phyloP scores from a whole-genome alignment of 2,888 invertebrate genomes.

The Anorthoa munda region DNA sequence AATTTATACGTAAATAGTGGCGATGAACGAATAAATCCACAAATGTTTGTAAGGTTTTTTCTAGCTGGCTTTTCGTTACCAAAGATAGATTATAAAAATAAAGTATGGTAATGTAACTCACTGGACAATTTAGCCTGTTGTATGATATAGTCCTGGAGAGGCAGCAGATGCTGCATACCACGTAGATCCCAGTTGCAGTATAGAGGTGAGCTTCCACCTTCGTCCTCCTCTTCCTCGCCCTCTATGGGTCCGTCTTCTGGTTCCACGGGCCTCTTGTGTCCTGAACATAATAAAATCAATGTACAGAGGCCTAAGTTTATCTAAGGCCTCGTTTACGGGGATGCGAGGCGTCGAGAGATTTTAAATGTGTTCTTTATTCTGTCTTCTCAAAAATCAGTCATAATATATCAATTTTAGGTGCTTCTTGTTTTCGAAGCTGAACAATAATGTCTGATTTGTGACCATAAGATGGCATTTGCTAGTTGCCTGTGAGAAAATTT shows the following conservation, averaged over 20 bases:
- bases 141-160: slow-evolving; percentile 96
- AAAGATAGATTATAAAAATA: too few relatives aligned
- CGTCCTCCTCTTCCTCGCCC: slow-evolving; percentile 90
- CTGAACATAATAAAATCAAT: slow-evolving; percentile 61
- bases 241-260: slow-evolving; percentile 77
- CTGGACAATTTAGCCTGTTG: slow-evolving; percentile 95
- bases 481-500: too few relatives aligned
- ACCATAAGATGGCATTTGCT: too few relatives aligned
- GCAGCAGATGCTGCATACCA: slow-evolving; percentile 94
- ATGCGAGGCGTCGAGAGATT: too few relatives aligned
- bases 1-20: too few relatives aligned
- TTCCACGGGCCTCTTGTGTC: slow-evolving; percentile 83
- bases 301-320: background rate
- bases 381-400: background rate
- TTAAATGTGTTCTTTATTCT: background rate
- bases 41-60: too few relatives aligned
- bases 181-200: slow-evolving; percentile 94
- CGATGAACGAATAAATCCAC: too few relatives aligned
- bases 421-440: too few relatives aligned
- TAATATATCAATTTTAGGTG: too few relatives aligned
- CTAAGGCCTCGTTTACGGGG: too few relatives aligned
- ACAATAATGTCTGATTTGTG: too few relatives aligned
- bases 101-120: slow-evolving; percentile 72
- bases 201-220: slow-evolving; percentile 92
- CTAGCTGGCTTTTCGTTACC: too few relatives aligned